Evolutionary conservation across 1,140 invertebrate genomes (phyloP).

Genomic region (Drosophila gunungcola): DNA sequence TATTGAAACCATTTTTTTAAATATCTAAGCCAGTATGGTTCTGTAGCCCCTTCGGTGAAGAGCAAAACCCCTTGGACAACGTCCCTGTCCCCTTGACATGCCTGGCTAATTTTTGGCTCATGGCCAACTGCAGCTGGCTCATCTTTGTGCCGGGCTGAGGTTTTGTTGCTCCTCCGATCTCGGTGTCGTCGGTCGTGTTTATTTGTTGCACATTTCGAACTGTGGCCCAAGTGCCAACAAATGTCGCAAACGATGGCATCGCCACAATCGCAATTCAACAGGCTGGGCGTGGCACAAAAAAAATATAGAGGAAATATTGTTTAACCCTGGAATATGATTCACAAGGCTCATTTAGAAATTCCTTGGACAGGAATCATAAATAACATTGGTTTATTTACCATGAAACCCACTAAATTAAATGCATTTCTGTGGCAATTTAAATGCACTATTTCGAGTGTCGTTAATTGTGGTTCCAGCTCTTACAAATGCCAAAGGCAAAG

Average conservation of each 20-base stretch:
- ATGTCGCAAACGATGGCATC: slow-evolving; percentile 40
- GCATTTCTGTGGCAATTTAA: slow-evolving; percentile 30
- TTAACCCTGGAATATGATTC: slow-evolving; percentile 5
- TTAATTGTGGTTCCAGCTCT: slow-evolving; percentile 17
- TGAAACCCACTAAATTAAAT: slow-evolving; percentile 16
- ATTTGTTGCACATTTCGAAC: slow-evolving; percentile 71
- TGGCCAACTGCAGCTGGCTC: slow-evolving; percentile 44
- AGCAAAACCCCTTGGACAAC: neutral
- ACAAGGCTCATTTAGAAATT: neutral
- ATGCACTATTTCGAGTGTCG: slow-evolving; percentile 19
- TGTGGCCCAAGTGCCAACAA: slow-evolving; percentile 50
- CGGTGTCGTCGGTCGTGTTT: slow-evolving; percentile 49
- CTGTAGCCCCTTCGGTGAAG: neutral
- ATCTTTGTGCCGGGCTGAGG: slow-evolving; percentile 16
- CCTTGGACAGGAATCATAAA: slow-evolving; percentile 7
- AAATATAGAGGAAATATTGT: neutral
- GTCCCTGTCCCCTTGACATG: neutral
- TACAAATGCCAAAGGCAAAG: slow-evolving; percentile 13
- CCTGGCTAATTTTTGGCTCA: slow-evolving; percentile 63
- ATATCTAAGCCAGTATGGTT: neutral
- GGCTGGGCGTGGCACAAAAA: slow-evolving; percentile 11
- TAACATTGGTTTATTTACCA: slow-evolving; percentile 30
- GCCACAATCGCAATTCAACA: slow-evolving; percentile 31
- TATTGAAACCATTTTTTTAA: no score
- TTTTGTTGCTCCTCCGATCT: slow-evolving; percentile 17